Evolutionary conservation across 2,113 vertebrate genomes (phyloP), one percentile per base, ranked within the genome.

Genomic region (Scomber japonicus): DNA sequence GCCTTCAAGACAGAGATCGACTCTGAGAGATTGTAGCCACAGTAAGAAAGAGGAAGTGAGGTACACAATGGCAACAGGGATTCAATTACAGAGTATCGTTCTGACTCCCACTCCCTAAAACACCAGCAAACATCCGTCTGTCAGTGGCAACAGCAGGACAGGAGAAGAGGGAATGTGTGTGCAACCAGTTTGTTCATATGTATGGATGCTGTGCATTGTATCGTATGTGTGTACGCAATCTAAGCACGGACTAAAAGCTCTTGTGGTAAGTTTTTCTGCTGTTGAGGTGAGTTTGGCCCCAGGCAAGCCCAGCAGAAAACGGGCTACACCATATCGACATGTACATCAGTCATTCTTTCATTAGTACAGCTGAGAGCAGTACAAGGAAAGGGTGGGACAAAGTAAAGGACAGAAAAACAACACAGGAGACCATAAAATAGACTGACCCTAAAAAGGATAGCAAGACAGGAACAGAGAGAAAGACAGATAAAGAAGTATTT

Each of bases 1-100:
- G 9, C 17, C 49, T 78, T 80, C n/a, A 51, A 14, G 21, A 75
- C 12, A 49, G 31, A 82, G 65, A 80, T 12, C 44, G 50, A 59
- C 64, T 53, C 56, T 5, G 54, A 80, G 64, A 70, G 24, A 81
- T 57, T 78, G 56, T 71, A 75, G 71, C 73, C 54, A 46, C 70
- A 48, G 16, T 57, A 46, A 79, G 63, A 72, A 62, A 56, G 53
- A 80, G 16, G 24, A 55, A 81, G 75, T 46, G 53, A 82, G 63
- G 45, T 63, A 31, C 85, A 78, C 59, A 14, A 16, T 60, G 75
- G 80, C 74, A 75, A 54, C 81, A 76, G 81, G 74, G 82, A 92
- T 86, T 91, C 79, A 88, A 88, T 85, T 91, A 87, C 71, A 80
- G 65, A 62, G 57, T 16, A 63, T 72, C 77, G 82, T 82, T 81